Evolutionary conservation across 2,888 invertebrate species (phyloP), one percentile per base, ranked within the genome.

Genomic region (Tenthredo mesomela): DNA sequence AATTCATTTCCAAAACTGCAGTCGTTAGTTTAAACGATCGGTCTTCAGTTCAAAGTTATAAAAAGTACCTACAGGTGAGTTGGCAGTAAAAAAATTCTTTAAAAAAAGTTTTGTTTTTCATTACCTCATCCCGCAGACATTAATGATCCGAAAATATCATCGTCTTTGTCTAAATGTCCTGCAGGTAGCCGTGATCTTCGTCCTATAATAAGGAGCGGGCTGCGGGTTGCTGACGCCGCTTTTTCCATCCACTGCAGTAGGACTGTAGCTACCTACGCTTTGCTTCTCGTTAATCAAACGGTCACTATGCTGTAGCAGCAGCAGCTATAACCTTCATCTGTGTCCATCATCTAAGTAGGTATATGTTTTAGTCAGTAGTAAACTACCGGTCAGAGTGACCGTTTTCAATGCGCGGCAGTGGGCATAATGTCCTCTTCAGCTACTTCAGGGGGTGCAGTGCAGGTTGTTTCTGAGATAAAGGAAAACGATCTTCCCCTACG

Each of bases 221-320:
- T 77, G 25, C 47, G 15, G 25, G 75, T 75, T 50, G 50, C 77
- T 50, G 77, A 73, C 71, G 71, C 12, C 71, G 77, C 50, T 54
- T 50, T 54, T 77, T 54, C 54, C 33, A 18, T 25, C 67, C 21
- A 12, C 43, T 33, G 37, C 37, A 37, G 37, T 37, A 37, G 37
- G 6, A 37, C 37, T 47, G 47, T 47, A 73, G 50, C 77, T 77
- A 77, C 58, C 80, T 80, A 77, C 80, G 40, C 61, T 80, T 80
- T 47, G 61, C 80, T 80, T 33, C 80, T 80, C 80, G 80, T 80
- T 80, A 80, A 65, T 80, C 80, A 80, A 80, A 80, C 58, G 58
- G 33, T 80, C 80, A 47, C 61, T 37, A n/a, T n/a, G 43, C 10
- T 43, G n/a, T 15, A 15, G 29, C 21, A 18, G 29, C 7, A 15